phyloP scores from a whole-genome alignment of 2,888 invertebrate genomes.

The Baronia brevicornis region DNA sequence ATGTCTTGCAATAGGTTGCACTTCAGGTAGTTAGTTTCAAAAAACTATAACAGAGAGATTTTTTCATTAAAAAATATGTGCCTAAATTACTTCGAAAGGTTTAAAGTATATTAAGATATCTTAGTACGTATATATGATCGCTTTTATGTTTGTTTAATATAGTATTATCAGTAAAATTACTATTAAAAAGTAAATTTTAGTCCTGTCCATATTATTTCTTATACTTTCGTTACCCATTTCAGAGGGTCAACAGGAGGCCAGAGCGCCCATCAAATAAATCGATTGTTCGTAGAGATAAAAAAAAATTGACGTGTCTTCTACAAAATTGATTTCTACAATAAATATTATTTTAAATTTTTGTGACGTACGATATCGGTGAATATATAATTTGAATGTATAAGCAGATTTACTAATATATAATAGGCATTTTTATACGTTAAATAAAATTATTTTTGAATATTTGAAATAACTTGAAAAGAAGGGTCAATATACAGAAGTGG shows the following conservation, averaged over 20 bases:
- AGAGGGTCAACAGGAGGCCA: conserved; percentile 50
- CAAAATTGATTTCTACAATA: conserved; percentile 70
- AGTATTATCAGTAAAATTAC: too few relatives aligned
- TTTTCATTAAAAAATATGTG: too few relatives aligned
- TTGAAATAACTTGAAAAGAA: too few relatives aligned
- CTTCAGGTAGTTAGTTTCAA: too few relatives aligned
- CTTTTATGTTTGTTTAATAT: too few relatives aligned
- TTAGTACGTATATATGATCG: too few relatives aligned
- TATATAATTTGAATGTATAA: background rate
- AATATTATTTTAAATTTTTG: conserved; percentile 27
- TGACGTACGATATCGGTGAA: conserved; percentile 7
- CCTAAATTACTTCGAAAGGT: too few relatives aligned
- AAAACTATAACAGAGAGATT: too few relatives aligned
- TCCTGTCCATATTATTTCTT: conserved; percentile 38
- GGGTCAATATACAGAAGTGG: background rate
- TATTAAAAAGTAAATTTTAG: conserved; percentile 3
- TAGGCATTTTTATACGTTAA: too few relatives aligned
- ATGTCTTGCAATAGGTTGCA: too few relatives aligned
- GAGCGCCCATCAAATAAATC: conserved; percentile 69
- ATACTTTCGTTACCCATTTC: conserved; percentile 35
- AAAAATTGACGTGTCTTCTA: conserved; percentile 58
- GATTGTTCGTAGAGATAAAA: conserved; percentile 74
- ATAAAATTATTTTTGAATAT: too few relatives aligned
- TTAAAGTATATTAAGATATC: too few relatives aligned
- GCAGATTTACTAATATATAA: background rate